phyloP scores from a whole-genome alignment of 2,797 vertebrate genomes.

The Rhynchotus rufescens region DNA sequence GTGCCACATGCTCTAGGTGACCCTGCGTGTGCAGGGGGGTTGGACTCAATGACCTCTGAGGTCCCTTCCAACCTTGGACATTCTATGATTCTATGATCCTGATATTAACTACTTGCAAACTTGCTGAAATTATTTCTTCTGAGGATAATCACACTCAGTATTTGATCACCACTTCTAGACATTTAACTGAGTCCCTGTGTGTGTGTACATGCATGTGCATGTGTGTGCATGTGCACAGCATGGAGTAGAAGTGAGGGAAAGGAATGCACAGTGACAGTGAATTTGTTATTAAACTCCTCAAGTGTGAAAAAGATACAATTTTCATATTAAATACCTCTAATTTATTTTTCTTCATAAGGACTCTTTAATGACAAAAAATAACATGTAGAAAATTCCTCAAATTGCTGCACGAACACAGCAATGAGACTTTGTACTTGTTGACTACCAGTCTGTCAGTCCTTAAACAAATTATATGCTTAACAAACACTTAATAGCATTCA shows the following conservation, averaged over 20 bases:
- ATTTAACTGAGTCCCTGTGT: neutral
- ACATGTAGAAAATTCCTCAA: neutral
- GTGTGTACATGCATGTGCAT: neutral
- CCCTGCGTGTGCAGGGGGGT: too few relatives aligned
- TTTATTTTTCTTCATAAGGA: neutral
- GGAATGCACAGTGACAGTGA: neutral
- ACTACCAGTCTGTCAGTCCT: neutral
- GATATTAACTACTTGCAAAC: neutral
- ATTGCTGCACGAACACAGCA: neutral
- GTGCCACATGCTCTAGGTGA: too few relatives aligned
- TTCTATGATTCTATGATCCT: too few relatives aligned
- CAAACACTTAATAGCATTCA: neutral
- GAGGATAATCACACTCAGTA: neutral
- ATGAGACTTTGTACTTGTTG: neutral
- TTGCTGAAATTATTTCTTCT: neutral
- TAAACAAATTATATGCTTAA: neutral
- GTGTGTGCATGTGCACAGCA: rapidly evolving
- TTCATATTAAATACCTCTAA: neutral
- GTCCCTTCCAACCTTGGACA: too few relatives aligned
- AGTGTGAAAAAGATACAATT: slow-evolving; percentile 6
- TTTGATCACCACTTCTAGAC: neutral
- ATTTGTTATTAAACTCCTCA: neutral
- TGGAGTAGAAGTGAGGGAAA: neutral
- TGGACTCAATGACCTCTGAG: too few relatives aligned
- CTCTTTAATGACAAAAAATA: neutral